A percentile compares a stretch with the other conserved stretches of the same genome.
Conservation (phyloP, 2,113 vertebrate genomes). For the Sminthopsis crassicaudata region DNA sequence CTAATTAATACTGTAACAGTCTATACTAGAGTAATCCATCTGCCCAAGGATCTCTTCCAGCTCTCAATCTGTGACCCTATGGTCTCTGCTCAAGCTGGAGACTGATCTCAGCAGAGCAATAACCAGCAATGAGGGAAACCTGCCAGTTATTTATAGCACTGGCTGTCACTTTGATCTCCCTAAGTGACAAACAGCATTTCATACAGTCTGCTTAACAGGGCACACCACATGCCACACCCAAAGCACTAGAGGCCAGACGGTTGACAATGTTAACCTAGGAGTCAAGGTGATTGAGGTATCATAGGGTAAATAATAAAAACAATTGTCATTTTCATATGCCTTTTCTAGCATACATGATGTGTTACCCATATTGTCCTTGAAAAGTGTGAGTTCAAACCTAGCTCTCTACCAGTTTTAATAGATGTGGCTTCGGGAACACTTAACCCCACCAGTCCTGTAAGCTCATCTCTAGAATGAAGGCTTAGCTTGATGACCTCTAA, state of each 20-base stretch:
- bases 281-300: not conserved
- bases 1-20: not conserved
- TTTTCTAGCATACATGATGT: not conserved
- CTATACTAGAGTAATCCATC: not conserved
- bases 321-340: not conserved
- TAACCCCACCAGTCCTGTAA: not conserved
- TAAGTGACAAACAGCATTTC: not conserved
- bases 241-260: not conserved
- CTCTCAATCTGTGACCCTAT: not conserved
- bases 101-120: not conserved
- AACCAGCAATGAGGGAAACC: not conserved
- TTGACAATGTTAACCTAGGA: not conserved
- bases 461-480: not conserved
- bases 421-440: not conserved
- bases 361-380: not conserved
- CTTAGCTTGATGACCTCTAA: not conserved
- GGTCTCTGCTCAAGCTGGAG: not conserved
- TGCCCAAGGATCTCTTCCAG: not conserved
- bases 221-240: not conserved
- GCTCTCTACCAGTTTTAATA: not conserved
- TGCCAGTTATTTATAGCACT: slow-evolving; percentile 2
- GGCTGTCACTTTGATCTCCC: not conserved
- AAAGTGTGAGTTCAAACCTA: not conserved
- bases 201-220: not conserved
- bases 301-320: not conserved